Base-by-base conservation (phyloP, 2,888 invertebrate species). In the Cactoblastis cactorum region DNA sequence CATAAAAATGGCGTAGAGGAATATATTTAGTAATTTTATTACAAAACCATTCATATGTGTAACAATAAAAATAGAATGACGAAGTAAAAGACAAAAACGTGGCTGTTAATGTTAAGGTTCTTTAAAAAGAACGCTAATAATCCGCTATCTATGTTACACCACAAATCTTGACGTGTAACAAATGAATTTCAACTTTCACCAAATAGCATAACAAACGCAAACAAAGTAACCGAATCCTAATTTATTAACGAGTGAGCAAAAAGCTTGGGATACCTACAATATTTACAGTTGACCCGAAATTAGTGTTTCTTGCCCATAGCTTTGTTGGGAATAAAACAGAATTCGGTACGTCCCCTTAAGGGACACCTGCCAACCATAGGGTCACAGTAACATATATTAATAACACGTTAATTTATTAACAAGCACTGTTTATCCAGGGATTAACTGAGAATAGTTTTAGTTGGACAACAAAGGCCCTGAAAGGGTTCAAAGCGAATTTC, bases 401-500 rank as follows among this genome's bases (percentile, higher is more conserved):
- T 89, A 89, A 87, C 84, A 76, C 82, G 80, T 81, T 88, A 88
- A 89, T 88, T 87, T 87, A 88, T 87, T 86, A 89, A 87, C 87
- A 82, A 85, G 80, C 80, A 79, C 80, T 88, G 88, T 88, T 87
- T 89, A 87, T 86, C 84, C 86, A 78, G 80, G 84, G 88, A 88
- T 89, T 87, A 88, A 81, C 87, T 81, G 85, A 77, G 86, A 88
- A 89, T 89, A 89, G 88, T 89, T 89, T 87, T 83, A 87, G 88
- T 87, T 84, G 83, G 79, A 88, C 85, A 88, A 88, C 88, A 89
- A 89, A 88, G 88, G 87, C 73, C 78, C 70, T 24, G 73, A 75
- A 81, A 85, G 88, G 88, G 88, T 89, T 88, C 88, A 89, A 89
- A 89, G 88, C 83, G 82, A 87, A 85, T 87, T 87, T 89, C 88